Conservation (phyloP, 2,113 vertebrate species). For the Myrmophylax atrothorax region DNA sequence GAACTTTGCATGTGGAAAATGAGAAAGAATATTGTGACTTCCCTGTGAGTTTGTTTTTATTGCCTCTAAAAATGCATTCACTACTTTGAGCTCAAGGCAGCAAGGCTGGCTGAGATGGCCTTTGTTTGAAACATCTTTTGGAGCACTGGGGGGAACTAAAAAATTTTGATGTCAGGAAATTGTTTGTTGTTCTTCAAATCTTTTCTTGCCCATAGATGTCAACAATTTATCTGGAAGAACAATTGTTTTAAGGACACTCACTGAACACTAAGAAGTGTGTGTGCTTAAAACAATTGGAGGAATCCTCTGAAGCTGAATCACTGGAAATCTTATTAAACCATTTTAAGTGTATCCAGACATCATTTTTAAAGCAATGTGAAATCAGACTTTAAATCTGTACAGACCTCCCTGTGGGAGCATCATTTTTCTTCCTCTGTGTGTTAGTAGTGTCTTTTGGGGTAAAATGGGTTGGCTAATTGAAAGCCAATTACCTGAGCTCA, state of each 20-base stretch:
- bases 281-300: too few species aligned
- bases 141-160: not conserved
- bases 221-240: not conserved
- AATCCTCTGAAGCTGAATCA: not conserved
- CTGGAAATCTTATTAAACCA: not conserved
- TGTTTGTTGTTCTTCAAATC: not conserved
- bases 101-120: not conserved
- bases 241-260: not conserved
- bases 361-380: not conserved
- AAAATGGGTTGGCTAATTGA: not conserved
- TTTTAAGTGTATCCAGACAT: not conserved
- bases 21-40: not conserved
- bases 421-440: not conserved
- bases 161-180: not conserved
- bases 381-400: not conserved
- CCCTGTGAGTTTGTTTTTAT: constrained; percentile 4
- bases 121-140: not conserved
- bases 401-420: not conserved
- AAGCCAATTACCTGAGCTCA: not conserved
- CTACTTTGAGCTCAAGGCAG: not conserved
- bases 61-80: not conserved
- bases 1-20: not conserved
- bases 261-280: too few species aligned
- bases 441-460: not conserved
- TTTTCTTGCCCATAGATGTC: not conserved